A percentile compares a stretch with the other conserved stretches of the same genome.
Evolutionary conservation across 2,113 vertebrate species (phyloP).

Genomic region (Corynorhinus townsendii): DNA sequence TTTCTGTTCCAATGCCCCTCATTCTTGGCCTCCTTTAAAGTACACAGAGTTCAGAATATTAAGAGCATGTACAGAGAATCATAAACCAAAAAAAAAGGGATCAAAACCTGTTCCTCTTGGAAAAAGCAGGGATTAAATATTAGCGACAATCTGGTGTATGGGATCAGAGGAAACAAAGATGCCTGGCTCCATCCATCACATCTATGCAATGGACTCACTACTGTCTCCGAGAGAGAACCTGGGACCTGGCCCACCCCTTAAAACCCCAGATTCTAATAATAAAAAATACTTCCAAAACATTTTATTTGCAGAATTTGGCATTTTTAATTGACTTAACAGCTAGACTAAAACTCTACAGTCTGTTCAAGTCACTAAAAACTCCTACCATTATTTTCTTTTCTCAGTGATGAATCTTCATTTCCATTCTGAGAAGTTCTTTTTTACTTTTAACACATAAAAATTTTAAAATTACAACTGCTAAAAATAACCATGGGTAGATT

Average conservation of each 20-base stretch:
- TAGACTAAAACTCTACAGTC: not conserved
- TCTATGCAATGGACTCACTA: not conserved
- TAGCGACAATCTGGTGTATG: not conserved
- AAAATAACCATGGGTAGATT: not conserved
- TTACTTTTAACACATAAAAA: constrained; percentile 25
- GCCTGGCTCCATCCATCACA: not conserved
- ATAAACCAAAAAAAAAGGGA: not conserved
- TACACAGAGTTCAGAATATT: not conserved
- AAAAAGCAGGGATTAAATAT: not conserved
- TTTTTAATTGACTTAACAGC: not conserved
- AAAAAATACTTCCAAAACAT: not conserved
- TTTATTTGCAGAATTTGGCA: not conserved
- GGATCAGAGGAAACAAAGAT: not conserved
- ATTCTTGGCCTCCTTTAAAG: not conserved
- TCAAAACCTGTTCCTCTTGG: not conserved
- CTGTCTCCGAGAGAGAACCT: not conserved
- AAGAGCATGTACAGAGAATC: not conserved
- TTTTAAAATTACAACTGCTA: constrained; percentile 16
- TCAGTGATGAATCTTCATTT: constrained; percentile 19
- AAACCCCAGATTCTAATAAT: not conserved
- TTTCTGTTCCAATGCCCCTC: not conserved
- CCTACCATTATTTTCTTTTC: not conserved
- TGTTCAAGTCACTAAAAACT: not conserved
- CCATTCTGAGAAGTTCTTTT: constrained; percentile 7
- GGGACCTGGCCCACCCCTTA: not conserved